Conservation (phyloP, 2,797 vertebrate species). For the Hypotaenidia philippensis region DNA sequence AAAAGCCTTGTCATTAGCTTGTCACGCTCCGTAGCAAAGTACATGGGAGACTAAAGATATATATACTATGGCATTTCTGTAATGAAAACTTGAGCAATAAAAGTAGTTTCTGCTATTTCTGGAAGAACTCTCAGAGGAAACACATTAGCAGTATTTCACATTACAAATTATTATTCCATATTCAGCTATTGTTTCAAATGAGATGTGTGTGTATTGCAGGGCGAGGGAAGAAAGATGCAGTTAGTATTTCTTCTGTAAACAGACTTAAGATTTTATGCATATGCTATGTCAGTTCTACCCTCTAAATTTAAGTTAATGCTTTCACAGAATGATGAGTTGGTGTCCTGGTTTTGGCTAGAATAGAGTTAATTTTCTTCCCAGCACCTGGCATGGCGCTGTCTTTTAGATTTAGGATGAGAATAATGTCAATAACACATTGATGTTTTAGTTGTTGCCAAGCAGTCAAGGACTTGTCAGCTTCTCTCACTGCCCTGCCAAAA, state of each 20-base stretch:
- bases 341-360: neutral
- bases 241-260: constrained; percentile 40
- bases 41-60: constrained; percentile 57
- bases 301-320: constrained; percentile 21
- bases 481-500: no score
- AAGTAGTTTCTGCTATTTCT: constrained; percentile 51
- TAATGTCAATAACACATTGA: no score
- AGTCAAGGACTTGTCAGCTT: no score
- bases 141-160: constrained; percentile 68
- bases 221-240: neutral
- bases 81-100: constrained; percentile 76
- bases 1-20: constrained; percentile 55
- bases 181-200: constrained; percentile 62
- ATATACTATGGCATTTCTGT: constrained; percentile 61
- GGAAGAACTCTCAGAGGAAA: constrained; percentile 51
- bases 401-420: no score
- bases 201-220: constrained; percentile 35
- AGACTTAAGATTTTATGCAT: constrained; percentile 33
- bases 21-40: constrained; percentile 50
- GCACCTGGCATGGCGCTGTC: no score
- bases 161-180: constrained; percentile 63
- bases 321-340: neutral
- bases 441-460: no score
- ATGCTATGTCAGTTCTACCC: neutral
- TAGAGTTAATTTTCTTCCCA: no score